Conservation (phyloP, 53 echinoderm and acorn worm species). For the Hippasteria phrygiana region DNA sequence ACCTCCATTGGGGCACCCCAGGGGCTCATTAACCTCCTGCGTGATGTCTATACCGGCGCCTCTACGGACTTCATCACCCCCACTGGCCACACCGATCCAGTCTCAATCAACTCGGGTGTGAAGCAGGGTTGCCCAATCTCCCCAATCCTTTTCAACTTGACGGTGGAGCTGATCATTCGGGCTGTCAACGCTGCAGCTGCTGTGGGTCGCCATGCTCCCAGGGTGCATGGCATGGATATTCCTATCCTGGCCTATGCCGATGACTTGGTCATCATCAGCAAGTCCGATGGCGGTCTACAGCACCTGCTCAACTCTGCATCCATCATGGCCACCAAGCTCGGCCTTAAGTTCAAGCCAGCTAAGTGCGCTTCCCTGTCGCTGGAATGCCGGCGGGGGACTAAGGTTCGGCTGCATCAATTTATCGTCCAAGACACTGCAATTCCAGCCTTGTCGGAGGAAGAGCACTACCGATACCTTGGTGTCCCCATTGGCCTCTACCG, state of each 20-base stretch:
- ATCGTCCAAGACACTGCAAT: background rate
- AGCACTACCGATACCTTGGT: conserved; percentile 46
- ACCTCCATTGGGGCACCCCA: conserved; percentile 21
- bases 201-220: background rate
- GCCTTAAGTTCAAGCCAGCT: conserved; percentile 27
- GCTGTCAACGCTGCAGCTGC: conserved; percentile 1
- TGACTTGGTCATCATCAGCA: conserved; percentile 5
- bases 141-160: conserved; percentile 48
- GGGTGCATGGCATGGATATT: conserved; percentile 14
- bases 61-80: conserved; percentile 7
- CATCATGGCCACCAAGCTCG: conserved; percentile 45
- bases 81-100: background rate
- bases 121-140: conserved; percentile 65
- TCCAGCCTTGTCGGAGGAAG: conserved; percentile 27
- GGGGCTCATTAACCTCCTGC: background rate
- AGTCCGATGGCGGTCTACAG: background rate
- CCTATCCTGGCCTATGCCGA: conserved; percentile 38
- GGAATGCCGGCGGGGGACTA: background rate
- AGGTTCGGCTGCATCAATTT: background rate
- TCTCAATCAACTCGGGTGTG: conserved; percentile 24
- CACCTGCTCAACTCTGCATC: background rate
- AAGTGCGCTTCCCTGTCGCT: conserved; percentile 27
- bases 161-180: conserved; percentile 41
- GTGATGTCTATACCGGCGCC: conserved; percentile 31
- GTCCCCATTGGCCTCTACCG: conserved; percentile 61